Conservation (phyloP, 2,888 invertebrate genomes). For the Caprella mutica region DNA sequence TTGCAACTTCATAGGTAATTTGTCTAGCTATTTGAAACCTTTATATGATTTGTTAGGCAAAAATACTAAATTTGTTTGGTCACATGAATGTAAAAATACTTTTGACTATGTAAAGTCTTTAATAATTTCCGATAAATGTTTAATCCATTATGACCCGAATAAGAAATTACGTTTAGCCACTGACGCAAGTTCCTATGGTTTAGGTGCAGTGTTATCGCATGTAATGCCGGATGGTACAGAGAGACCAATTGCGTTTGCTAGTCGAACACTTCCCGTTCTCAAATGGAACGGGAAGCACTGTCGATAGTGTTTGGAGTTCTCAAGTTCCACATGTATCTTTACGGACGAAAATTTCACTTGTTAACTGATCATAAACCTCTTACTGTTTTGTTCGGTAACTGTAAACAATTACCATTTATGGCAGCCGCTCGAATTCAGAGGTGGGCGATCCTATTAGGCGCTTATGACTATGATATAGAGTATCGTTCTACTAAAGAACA, state of each 20-base stretch:
- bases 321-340: constrained; percentile 21
- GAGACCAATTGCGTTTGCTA: constrained; percentile 41
- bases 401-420: constrained; percentile 37
- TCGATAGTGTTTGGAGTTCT: constrained; percentile 14
- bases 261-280: constrained; percentile 15
- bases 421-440: constrained; percentile 38
- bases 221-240: constrained; percentile 38
- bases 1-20: neutral
- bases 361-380: constrained; percentile 24
- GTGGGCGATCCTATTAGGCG: constrained; percentile 38
- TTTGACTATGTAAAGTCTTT: neutral
- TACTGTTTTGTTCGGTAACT: constrained; percentile 39
- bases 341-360: constrained; percentile 12
- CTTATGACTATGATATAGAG: constrained; percentile 38
- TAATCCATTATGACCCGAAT: neutral
- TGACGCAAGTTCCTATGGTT: constrained; percentile 31
- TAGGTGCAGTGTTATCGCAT: constrained; percentile 40
- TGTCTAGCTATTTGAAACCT: neutral
- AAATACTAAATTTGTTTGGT: neutral
- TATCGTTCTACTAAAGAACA: constrained; percentile 23
- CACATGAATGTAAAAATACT: neutral
- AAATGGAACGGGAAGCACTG: constrained; percentile 19
- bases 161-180: constrained; percentile 3
- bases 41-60: neutral
- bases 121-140: neutral